Evolutionary conservation across 2,113 vertebrate genomes (phyloP).

Genomic region (Benitochromis conjunctus): DNA sequence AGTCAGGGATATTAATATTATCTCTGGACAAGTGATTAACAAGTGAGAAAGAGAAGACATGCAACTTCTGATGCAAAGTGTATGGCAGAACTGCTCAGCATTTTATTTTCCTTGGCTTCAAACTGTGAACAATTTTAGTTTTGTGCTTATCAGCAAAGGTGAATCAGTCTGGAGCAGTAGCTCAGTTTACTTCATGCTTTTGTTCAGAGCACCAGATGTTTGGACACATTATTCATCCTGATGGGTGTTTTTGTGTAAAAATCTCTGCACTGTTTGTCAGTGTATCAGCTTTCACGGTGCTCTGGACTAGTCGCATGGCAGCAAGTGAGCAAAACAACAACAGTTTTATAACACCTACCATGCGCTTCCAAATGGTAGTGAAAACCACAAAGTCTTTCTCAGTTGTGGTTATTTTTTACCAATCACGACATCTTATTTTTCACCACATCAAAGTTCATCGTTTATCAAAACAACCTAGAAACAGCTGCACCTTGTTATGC

Average conservation of each 20-base stretch:
- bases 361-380: slow-evolving; percentile 26
- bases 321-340: slow-evolving; percentile 44
- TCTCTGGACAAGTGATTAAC: background rate
- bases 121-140: background rate
- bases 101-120: background rate
- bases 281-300: slow-evolving; percentile 30
- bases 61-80: background rate
- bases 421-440: background rate
- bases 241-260: slow-evolving; percentile 47
- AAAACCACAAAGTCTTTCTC: background rate
- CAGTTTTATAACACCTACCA: slow-evolving; percentile 15
- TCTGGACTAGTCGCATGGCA: slow-evolving; percentile 24
- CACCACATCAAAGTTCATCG: background rate
- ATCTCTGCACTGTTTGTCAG: slow-evolving; percentile 27
- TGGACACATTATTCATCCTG: slow-evolving; percentile 49
- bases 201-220: slow-evolving; percentile 53
- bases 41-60: background rate
- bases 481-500: background rate
- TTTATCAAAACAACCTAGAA: background rate
- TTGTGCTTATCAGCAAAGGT: background rate
- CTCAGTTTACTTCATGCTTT: slow-evolving; percentile 7
- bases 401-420: background rate
- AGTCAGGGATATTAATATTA: background rate
- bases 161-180: slow-evolving; percentile 12
- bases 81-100: background rate